These are phyloP conservation scores for Lutraria rhynchaena DNA, from an alignment of 1,140 invertebrate species.

Conservation along the genomic window DNA sequence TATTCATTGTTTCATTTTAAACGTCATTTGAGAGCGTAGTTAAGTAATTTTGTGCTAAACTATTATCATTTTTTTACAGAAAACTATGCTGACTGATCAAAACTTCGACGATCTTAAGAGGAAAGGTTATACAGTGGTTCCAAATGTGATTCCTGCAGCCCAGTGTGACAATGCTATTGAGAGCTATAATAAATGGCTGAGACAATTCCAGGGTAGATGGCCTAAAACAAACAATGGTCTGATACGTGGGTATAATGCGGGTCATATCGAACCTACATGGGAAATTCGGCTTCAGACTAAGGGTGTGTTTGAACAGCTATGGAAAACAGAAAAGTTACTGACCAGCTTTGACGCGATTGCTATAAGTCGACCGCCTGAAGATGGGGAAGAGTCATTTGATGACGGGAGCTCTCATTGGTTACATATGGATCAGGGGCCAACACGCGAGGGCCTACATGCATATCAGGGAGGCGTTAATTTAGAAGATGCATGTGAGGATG, in stretches of 20 bases:
- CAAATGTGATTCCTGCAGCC: constrained; percentile 32
- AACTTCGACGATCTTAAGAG: constrained; percentile 35
- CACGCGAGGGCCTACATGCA: constrained; percentile 57
- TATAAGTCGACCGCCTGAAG: constrained; percentile 55
- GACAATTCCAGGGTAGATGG: constrained; percentile 39
- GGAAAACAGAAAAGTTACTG: constrained; percentile 57
- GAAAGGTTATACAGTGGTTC: constrained; percentile 60
- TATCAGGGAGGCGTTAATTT: constrained; percentile 63
- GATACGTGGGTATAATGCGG: constrained; percentile 49
- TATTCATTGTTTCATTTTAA: too few relatives aligned
- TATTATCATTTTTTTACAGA: not conserved
- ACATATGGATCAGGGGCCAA: constrained; percentile 47
- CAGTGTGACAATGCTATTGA: constrained; percentile 59
- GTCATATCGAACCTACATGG: constrained; percentile 62
- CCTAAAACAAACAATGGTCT: constrained; percentile 15
- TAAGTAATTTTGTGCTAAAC: too few relatives aligned
- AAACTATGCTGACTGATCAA: constrained; percentile 25
- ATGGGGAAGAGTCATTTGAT: constrained; percentile 54
- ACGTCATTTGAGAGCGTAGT: too few relatives aligned
- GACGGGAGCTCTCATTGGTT: constrained; percentile 53
- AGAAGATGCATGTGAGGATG: constrained; percentile 50
- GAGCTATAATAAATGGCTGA: constrained; percentile 57
- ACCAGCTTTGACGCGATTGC: constrained; percentile 56
- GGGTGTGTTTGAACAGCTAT: constrained; percentile 53
- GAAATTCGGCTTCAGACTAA: constrained; percentile 59